phyloP scores from a whole-genome alignment of 2,888 invertebrate genomes.

The Anthoptus insignis region DNA sequence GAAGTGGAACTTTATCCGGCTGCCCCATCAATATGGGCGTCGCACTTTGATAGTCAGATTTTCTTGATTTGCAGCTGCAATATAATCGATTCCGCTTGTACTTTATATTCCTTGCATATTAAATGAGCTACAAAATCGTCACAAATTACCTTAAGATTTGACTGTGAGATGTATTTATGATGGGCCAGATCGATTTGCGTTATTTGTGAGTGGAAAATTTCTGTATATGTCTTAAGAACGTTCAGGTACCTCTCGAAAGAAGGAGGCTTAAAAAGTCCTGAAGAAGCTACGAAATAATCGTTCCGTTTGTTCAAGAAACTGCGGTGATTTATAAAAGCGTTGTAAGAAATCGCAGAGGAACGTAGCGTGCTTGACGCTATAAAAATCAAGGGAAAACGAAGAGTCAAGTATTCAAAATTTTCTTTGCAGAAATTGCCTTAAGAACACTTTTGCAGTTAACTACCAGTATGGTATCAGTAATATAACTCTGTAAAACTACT shows the following conservation, averaged over 20 bases:
- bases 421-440: slow-evolving; percentile 27
- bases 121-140: slow-evolving; percentile 83
- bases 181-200: slow-evolving; percentile 59
- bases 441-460: slow-evolving; percentile 28
- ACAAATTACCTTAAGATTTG: slow-evolving; percentile 85
- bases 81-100: slow-evolving; percentile 66
- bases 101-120: slow-evolving; percentile 86
- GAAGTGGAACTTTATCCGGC: slow-evolving; percentile 52
- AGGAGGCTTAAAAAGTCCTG: slow-evolving; percentile 10
- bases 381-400: slow-evolving; percentile 31
- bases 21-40: slow-evolving; percentile 49
- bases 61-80: slow-evolving; percentile 70
- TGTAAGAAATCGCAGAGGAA: slow-evolving; percentile 20
- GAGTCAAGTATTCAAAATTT: slow-evolving; percentile 36
- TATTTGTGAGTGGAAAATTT: slow-evolving; percentile 72
- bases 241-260: slow-evolving; percentile 27
- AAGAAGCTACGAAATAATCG: slow-evolving; percentile 25
- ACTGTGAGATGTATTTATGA: slow-evolving; percentile 84
- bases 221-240: slow-evolving; percentile 40
- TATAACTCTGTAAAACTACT: slow-evolving; percentile 14
- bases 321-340: slow-evolving; percentile 23
- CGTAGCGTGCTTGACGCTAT: slow-evolving; percentile 31
- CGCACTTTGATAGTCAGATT: slow-evolving; percentile 76
- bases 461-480: slow-evolving; percentile 18
- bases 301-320: slow-evolving; percentile 24